Conservation (phyloP, 2,888 invertebrate species). For the Sturmia bella region DNA sequence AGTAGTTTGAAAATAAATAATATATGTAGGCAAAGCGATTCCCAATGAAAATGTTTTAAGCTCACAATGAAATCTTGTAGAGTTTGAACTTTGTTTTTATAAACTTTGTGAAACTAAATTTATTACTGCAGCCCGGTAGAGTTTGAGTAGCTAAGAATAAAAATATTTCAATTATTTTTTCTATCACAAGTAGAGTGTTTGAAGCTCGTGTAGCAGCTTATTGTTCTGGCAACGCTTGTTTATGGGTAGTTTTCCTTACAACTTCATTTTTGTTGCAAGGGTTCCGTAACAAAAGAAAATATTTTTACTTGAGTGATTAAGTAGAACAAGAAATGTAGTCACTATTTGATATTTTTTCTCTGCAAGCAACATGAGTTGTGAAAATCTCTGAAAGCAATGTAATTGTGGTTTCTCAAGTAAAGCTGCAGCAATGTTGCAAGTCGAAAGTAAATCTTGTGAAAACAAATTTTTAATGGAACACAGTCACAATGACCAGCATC, state of each 20-base stretch:
- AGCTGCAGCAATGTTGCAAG: constrained; percentile 50
- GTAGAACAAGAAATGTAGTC: constrained; percentile 73
- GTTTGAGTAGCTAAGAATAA: no score
- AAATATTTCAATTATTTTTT: no score
- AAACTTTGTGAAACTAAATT: no score
- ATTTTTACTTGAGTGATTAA: constrained; percentile 79
- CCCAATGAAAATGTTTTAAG: no score
- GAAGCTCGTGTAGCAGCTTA: no score
- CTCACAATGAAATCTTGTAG: no score
- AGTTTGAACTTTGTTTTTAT: no score
- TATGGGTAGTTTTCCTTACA: constrained; percentile 18
- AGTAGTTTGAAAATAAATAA: no score
- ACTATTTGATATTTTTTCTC: constrained; percentile 43
- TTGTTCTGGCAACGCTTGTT: no score
- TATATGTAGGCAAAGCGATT: no score
- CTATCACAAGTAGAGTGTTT: no score
- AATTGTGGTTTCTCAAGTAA: constrained; percentile 64
- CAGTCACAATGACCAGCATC: constrained; percentile 11
- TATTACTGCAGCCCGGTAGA: no score
- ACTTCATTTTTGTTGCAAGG: constrained; percentile 24
- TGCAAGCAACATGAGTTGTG: constrained; percentile 13
- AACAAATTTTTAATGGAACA: constrained; percentile 25
- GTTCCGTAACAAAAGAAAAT: constrained; percentile 74
- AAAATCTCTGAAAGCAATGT: constrained; percentile 57
- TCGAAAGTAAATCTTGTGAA: constrained; percentile 51